Percentiles rank a stretch among this genome's conserved stretches.
Conservation (phyloP, 2,113 vertebrate species). For the Larimichthys crocea region DNA sequence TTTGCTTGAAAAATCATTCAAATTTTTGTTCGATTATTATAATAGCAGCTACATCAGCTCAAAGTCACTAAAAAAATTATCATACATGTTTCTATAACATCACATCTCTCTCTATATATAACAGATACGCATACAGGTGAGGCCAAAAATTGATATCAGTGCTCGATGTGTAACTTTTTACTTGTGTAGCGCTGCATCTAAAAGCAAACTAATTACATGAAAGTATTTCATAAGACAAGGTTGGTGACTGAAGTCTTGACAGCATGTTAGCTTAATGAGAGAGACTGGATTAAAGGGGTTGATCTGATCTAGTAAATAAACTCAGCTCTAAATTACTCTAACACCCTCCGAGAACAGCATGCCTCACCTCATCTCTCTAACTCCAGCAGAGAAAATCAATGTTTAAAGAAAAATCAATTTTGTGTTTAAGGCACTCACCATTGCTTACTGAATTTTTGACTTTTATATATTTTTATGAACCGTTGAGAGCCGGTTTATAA, state of each 20-base stretch:
- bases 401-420: constrained; percentile 8
- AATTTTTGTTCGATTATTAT: no score
- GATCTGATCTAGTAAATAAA: constrained; percentile 36
- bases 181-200: no score
- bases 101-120: neutral
- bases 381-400: constrained; percentile 41
- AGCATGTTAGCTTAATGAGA: constrained; percentile 14
- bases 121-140: neutral
- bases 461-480: neutral
- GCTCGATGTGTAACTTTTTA: neutral
- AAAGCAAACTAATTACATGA: neutral
- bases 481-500: neutral
- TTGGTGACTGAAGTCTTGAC: neutral
- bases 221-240: neutral
- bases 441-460: neutral
- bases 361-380: constrained; percentile 1
- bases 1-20: no score
- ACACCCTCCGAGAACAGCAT: neutral
- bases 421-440: neutral
- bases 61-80: no score
- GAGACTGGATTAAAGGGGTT: constrained; percentile 17
- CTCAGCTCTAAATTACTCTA: constrained; percentile 12
- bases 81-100: no score
- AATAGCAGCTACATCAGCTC: no score
- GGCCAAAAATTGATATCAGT: neutral